These are phyloP conservation scores for Diabrotica undecimpunctata DNA, from an alignment of 1,140 invertebrate genomes.

Conservation along the genomic window DNA sequence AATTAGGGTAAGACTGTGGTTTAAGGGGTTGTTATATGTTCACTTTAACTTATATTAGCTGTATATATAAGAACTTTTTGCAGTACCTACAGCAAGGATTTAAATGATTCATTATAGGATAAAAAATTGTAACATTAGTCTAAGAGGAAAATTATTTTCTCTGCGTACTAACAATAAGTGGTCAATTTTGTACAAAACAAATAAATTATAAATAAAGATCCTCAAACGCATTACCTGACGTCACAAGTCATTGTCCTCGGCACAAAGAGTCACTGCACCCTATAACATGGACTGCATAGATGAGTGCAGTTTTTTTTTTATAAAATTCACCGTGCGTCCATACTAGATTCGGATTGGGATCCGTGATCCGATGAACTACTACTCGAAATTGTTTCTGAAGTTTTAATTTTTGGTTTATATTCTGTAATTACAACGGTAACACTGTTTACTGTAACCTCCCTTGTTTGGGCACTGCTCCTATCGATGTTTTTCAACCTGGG, in stretches of 20 bases:
- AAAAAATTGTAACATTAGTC: too few species aligned
- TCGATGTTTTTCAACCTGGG: constrained; percentile 88
- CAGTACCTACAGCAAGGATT: too few species aligned
- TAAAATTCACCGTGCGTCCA: constrained; percentile 53
- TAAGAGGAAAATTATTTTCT: background rate
- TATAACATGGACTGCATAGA: background rate
- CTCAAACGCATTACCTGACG: constrained; percentile 16
- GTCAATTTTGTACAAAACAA: constrained; percentile 9
- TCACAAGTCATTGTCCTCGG: constrained; percentile 27
- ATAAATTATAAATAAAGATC: background rate
- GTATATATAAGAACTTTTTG: too few species aligned
- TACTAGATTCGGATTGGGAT: constrained; percentile 61
- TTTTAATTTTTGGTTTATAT: constrained; percentile 82
- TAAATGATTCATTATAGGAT: too few species aligned
- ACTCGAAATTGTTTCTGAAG: constrained; percentile 55
- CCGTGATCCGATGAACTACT: constrained; percentile 60
- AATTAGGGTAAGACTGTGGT: too few species aligned
- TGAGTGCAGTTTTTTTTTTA: background rate
- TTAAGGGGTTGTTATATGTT: too few species aligned
- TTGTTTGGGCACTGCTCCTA: constrained; percentile 79
- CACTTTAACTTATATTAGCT: too few species aligned
- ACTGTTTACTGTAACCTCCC: constrained; percentile 93
- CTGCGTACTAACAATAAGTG: background rate
- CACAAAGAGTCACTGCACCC: constrained; percentile 9
- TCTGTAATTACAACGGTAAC: constrained; percentile 96